Percentiles rank a stretch among this genome's conserved stretches.
Conservation (phyloP, 2,113 vertebrate species). For the Balaeniceps rex region DNA sequence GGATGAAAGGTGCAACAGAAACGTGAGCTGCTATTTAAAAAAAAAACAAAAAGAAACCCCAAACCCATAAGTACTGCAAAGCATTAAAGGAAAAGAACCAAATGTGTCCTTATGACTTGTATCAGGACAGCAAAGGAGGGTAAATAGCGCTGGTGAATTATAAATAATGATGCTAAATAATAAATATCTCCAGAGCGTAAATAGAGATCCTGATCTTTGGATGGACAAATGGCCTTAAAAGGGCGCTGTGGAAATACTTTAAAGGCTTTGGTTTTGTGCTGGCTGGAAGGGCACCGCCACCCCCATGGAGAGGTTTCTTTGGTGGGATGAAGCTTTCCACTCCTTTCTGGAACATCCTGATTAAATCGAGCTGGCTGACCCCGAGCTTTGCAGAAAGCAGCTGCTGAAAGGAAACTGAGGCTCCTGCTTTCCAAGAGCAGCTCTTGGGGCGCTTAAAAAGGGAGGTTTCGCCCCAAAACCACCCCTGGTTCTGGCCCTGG, state of each 20-base stretch:
- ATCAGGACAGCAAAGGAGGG: not conserved
- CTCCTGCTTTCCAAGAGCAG: not conserved
- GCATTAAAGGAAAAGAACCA: not conserved
- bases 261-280: not conserved
- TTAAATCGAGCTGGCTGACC: not conserved
- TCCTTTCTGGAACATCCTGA: not conserved
- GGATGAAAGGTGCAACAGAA: not conserved
- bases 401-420: not conserved
- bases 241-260: not conserved
- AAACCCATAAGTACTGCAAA: not conserved
- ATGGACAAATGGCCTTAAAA: not conserved
- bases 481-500: not conserved
- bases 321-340: not conserved
- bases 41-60: not conserved
- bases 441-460: not conserved
- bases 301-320: accelerated
- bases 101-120: not conserved
- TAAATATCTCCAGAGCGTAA: not conserved
- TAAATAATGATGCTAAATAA: slow-evolving; percentile 26
- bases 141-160: not conserved
- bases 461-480: not conserved
- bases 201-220: not conserved
- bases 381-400: no score
- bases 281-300: not conserved
- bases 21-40: not conserved